Conservation (phyloP, 2,113 vertebrate genomes). For the Sphaerodactylus townsendi region DNA sequence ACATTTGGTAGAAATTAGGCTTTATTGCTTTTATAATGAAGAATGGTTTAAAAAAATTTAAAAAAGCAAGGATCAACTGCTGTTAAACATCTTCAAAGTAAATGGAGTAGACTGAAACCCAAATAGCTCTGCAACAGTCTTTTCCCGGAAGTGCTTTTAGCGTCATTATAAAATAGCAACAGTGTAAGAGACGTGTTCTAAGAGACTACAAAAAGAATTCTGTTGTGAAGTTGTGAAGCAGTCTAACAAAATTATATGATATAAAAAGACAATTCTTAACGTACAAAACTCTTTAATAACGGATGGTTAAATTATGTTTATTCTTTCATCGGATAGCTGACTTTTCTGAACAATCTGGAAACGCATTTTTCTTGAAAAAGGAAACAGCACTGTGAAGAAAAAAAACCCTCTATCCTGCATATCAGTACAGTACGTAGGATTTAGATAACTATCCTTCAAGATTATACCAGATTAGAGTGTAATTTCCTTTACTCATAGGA, state of each 20-base stretch:
- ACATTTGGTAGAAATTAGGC: conserved; percentile 69
- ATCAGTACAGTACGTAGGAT: conserved; percentile 25
- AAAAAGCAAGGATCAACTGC: conserved; percentile 39
- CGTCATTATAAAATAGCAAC: conserved; percentile 30
- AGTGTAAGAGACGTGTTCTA: conserved; percentile 4
- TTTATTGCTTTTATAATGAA: conserved; percentile 76
- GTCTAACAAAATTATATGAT: conserved; percentile 36
- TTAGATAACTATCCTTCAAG: conserved; percentile 38
- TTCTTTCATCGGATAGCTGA: conserved; percentile 25
- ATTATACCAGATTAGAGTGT: conserved; percentile 6
- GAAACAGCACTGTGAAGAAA: conserved; percentile 28
- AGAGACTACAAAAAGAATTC: conserved; percentile 6
- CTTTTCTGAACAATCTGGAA: conserved; percentile 9
- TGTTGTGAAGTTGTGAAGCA: conserved; percentile 32
- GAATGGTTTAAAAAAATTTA: conserved; percentile 38
- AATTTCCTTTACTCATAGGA: conserved; percentile 30
- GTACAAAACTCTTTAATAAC: conserved; percentile 33
- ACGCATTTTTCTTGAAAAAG: conserved; percentile 51
- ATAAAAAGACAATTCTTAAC: conserved; percentile 44
- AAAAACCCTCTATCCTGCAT: background rate
- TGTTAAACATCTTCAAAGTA: conserved; percentile 49
- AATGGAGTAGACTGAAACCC: conserved; percentile 35
- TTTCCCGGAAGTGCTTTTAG: conserved; percentile 59
- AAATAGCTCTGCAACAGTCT: conserved; percentile 44
- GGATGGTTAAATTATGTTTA: conserved; percentile 15